Evolutionary conservation across 1,140 invertebrate genomes (phyloP), one percentile per base, ranked within the genome.

Genomic region (Epicauta chinensis): DNA sequence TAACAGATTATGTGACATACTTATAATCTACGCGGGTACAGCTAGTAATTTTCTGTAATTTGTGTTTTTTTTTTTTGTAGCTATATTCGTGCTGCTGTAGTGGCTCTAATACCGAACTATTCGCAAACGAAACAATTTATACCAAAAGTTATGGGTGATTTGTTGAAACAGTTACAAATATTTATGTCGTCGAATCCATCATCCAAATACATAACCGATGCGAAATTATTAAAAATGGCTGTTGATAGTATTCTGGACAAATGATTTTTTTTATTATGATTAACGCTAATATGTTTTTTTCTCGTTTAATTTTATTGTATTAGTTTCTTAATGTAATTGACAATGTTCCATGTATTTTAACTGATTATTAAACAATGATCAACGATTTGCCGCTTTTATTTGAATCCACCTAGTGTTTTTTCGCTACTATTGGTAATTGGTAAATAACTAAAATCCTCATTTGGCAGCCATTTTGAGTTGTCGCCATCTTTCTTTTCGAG

Each of bases 41-140:
- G 37, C 30, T 4, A 40, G 6, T 4, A 13, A 37, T 16, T 51
- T 1, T 13, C 42, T 12, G 12, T 52, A 17, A n/a, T n/a, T 30
- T 40, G 13, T 49, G 15, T 51, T 15, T 47, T 51, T 16, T 66
- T 51, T 47, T 44, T 60, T 74, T 73, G 30, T 69, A 93, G 91
- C 61, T 95, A 89, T 76, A 74, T 96, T 23, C 83, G 91, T 66
- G 91, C 93, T 65, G 91, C 91, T 2, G 77, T 96, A 44, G 77
- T 93, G 67, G 89, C 84, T 68, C 71, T 96, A 36, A 87, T 93
- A 67, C 77, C 80, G 4, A 76, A 71, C 2, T 84, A 91, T 72
- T 79, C 84, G 0, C 79, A 88, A 9, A 92, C 89, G 0, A 77
- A 81, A 53, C 89, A 93, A 62, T 89, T 94, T 72, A 81, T 91